These are phyloP conservation scores for Drosophila obscura DNA, from an alignment of 1,140 invertebrate species.

Conservation along the genomic window DNA sequence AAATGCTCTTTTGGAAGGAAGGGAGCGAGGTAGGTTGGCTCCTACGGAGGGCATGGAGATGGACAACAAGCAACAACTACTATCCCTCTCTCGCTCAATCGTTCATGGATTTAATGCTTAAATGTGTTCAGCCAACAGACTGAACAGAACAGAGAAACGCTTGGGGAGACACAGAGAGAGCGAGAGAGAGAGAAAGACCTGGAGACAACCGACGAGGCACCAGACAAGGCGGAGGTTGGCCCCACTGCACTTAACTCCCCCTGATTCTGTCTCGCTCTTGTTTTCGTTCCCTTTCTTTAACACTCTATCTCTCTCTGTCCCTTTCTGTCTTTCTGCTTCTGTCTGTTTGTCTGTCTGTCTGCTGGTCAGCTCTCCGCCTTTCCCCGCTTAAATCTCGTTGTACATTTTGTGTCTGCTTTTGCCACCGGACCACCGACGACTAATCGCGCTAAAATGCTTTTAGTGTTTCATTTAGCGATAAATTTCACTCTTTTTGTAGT, in stretches of 20 bases:
- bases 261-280: too few relatives aligned
- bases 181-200: not conserved
- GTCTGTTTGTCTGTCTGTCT: not conserved
- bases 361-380: conserved; percentile 26
- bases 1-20: too few relatives aligned
- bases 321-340: not conserved
- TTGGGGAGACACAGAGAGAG: conserved; percentile 5
- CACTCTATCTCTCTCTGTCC: too few relatives aligned
- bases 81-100: conserved; percentile 25
- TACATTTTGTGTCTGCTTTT: not conserved
- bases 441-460: conserved; percentile 71
- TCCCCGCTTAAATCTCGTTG: conserved; percentile 2
- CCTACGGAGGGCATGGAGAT: too few relatives aligned
- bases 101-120: conserved; percentile 52
- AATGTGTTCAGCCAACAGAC: conserved; percentile 47
- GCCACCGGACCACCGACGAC: conserved; percentile 25
- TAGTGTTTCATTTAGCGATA: conserved; percentile 56
- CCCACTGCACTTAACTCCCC: too few relatives aligned
- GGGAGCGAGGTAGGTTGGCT: too few relatives aligned
- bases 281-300: too few relatives aligned
- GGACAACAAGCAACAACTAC: not conserved
- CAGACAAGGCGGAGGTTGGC: too few relatives aligned
- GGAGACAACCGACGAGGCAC: not conserved
- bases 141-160: conserved; percentile 11
- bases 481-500: conserved; percentile 30